Conservation (phyloP, 2,113 vertebrate genomes). For the Phrynocephalus versicolor region DNA sequence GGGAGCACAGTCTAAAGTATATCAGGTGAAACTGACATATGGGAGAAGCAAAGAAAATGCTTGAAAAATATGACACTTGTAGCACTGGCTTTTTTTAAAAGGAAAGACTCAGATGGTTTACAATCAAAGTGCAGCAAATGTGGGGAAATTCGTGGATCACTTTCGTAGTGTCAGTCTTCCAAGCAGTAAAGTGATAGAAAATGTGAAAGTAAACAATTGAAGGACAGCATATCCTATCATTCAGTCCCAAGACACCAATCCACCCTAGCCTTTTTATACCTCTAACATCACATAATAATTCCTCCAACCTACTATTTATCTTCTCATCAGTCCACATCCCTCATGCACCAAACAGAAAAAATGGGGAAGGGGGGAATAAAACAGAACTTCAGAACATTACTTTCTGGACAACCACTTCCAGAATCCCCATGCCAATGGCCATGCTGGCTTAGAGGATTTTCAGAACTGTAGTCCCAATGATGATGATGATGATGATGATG, state of each 20-base stretch:
- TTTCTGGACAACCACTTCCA: too few species aligned
- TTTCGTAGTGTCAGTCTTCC: background rate
- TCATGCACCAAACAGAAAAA: background rate
- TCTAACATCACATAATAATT: background rate
- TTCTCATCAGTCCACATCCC: background rate
- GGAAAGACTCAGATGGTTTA: background rate
- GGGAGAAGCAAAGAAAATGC: background rate
- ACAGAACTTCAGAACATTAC: too few species aligned
- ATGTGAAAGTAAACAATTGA: background rate
- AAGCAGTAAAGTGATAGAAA: background rate
- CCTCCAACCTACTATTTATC: background rate
- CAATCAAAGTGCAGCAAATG: background rate
- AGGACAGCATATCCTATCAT: background rate
- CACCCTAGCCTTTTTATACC: background rate
- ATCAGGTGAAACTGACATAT: background rate
- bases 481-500: too few species aligned
- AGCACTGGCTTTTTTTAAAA: background rate
- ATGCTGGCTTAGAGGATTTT: too few species aligned
- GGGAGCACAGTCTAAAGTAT: background rate
- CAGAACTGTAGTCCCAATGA: too few species aligned
- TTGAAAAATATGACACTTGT: background rate
- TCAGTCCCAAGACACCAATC: background rate
- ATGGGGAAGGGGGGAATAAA: background rate
- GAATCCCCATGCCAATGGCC: too few species aligned
- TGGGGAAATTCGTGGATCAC: background rate